These are phyloP conservation scores for Drosophila helvetica DNA, from an alignment of 2,888 invertebrate genomes.

Conservation along the genomic window DNA sequence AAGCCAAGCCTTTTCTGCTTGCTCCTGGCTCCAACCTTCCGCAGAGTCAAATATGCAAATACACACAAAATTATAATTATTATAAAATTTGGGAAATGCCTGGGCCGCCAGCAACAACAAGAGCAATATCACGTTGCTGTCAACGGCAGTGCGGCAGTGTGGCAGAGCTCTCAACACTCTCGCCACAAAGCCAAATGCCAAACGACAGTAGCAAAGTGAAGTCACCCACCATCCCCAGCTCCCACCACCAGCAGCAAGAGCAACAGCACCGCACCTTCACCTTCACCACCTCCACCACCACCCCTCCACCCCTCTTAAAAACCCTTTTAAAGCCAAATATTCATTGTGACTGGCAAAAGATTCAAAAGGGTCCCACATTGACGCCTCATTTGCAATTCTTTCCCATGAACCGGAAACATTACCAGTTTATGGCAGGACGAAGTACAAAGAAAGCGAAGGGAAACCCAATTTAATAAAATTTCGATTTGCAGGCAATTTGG, in stretches of 20 bases:
- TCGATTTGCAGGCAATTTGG: conserved; percentile 64
- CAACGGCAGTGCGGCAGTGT: conserved; percentile 52
- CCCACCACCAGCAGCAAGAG: neutral
- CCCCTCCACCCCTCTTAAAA: neutral
- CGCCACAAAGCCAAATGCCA: conserved; percentile 67
- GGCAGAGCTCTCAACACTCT: conserved; percentile 59
- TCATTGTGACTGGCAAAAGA: conserved; percentile 51
- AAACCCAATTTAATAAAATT: conserved; percentile 48
- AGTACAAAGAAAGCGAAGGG: conserved; percentile 1
- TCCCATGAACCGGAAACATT: conserved; percentile 9
- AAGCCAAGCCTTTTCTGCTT: conserved; percentile 8
- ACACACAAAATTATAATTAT: conserved; percentile 74
- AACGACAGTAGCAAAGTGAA: conserved; percentile 15
- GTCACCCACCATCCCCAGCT: neutral
- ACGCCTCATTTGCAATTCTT: conserved; percentile 54
- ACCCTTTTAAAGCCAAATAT: conserved; percentile 53
- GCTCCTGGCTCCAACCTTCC: neutral
- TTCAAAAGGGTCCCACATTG: conserved; percentile 19
- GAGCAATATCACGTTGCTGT: conserved; percentile 40
- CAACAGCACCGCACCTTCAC: neutral
- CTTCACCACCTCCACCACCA: neutral
- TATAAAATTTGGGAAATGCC: conserved; percentile 60
- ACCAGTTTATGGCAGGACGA: neutral
- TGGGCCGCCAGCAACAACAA: conserved; percentile 6
- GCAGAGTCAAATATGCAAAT: conserved; percentile 58